Percentiles rank a stretch among this genome's conserved stretches.
These are phyloP conservation scores for Smutsia temminckii DNA, from an alignment of 2,797 vertebrate species.

Conservation along the genomic window DNA sequence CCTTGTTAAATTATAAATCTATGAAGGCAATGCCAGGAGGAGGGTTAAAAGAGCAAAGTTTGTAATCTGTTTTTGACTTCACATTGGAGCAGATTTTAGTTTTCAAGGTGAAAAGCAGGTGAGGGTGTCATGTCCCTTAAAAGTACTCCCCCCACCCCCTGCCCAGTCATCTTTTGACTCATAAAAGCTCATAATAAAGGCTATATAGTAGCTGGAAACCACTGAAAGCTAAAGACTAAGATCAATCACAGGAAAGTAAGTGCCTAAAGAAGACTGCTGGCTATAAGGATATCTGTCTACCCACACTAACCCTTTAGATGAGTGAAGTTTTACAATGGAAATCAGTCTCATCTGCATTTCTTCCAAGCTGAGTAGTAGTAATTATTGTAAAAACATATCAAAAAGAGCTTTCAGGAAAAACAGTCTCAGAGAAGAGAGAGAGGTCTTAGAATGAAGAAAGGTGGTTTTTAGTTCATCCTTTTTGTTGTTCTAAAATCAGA, in stretches of 20 bases:
- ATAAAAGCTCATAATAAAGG: slow-evolving; percentile 5
- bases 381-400: background rate
- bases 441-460: background rate
- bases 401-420: background rate
- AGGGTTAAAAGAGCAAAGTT: background rate
- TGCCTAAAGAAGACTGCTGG: background rate
- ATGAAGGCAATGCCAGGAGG: background rate
- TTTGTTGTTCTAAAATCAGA: background rate
- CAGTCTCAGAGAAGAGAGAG: background rate
- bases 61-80: background rate
- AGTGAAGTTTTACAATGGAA: background rate
- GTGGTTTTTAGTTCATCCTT: background rate
- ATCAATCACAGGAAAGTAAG: background rate
- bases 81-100: background rate
- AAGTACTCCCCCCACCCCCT: background rate
- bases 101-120: background rate
- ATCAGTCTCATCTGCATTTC: slow-evolving; percentile 8
- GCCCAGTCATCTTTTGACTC: background rate
- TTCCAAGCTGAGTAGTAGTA: background rate
- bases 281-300: background rate
- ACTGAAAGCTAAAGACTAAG: slow-evolving; percentile 3
- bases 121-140: background rate
- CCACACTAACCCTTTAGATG: background rate
- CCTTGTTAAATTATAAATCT: slow-evolving; percentile 5
- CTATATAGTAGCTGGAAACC: background rate